These are phyloP conservation scores for Schizaphis graminum DNA, from an alignment of 2,888 invertebrate genomes.

Conservation along the genomic window DNA sequence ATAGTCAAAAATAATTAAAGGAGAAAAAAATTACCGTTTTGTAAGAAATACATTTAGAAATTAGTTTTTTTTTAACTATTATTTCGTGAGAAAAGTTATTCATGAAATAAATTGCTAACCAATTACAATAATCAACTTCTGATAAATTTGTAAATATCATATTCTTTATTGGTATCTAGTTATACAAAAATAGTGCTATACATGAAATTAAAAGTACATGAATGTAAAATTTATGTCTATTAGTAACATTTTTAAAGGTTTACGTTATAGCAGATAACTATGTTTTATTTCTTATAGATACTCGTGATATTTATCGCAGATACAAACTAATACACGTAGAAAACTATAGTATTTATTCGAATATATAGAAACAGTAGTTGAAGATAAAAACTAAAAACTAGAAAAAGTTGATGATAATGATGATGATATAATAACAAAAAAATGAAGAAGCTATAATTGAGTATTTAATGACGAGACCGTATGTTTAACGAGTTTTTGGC, in stretches of 20 bases:
- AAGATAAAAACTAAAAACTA: background rate
- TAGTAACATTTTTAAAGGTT: background rate
- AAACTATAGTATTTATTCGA: background rate
- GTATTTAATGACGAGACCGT: constrained; percentile 33
- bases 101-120: too few species aligned
- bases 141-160: background rate
- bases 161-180: background rate
- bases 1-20: background rate
- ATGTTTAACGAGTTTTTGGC: constrained; percentile 33
- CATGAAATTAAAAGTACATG: background rate
- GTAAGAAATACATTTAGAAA: background rate
- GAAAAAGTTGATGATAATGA: constrained; percentile 16
- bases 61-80: background rate
- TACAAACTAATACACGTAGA: background rate
- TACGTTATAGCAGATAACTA: background rate
- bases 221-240: background rate
- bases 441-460: constrained; percentile 54
- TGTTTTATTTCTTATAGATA: background rate
- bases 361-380: background rate
- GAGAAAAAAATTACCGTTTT: background rate
- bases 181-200: background rate
- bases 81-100: background rate
- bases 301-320: background rate
- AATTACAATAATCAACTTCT: too few species aligned
- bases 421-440: constrained; percentile 29